phyloP scores from a whole-genome alignment of 2,797 vertebrate genomes.

The Gallinago stenura region DNA sequence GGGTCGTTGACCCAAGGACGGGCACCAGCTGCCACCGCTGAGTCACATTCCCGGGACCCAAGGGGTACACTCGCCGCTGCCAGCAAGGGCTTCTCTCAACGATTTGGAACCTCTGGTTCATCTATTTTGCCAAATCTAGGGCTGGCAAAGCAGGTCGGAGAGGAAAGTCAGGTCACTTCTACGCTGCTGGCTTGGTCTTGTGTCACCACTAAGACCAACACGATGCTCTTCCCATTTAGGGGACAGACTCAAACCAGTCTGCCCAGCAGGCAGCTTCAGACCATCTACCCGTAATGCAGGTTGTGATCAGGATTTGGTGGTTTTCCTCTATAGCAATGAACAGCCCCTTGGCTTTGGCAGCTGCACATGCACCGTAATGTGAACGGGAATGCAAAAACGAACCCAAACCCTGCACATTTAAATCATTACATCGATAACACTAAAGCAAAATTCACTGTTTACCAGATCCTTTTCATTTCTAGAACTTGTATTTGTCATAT shows the following conservation, averaged over 20 bases:
- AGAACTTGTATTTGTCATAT: background rate
- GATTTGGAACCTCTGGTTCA: background rate
- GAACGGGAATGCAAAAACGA: background rate
- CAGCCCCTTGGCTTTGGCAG: background rate
- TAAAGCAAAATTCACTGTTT: background rate
- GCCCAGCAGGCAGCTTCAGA: background rate
- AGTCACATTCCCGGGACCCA: background rate
- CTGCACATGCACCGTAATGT: background rate
- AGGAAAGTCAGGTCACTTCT: background rate
- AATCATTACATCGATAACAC: background rate
- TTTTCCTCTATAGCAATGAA: background rate
- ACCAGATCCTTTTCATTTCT: background rate
- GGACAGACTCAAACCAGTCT: background rate
- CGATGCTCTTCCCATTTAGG: background rate
- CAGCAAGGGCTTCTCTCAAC: background rate
- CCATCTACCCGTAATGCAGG: background rate
- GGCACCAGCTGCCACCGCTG: background rate
- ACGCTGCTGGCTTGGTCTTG: background rate
- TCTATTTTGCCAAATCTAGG: background rate
- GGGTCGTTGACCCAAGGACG: background rate
- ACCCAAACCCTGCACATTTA: background rate
- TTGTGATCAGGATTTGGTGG: no score
- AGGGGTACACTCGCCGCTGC: fast-evolving
- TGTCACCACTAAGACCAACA: background rate
- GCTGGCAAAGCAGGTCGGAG: background rate